phyloP scores from a whole-genome alignment of 2,888 invertebrate species.

The Polia nebulosa region DNA sequence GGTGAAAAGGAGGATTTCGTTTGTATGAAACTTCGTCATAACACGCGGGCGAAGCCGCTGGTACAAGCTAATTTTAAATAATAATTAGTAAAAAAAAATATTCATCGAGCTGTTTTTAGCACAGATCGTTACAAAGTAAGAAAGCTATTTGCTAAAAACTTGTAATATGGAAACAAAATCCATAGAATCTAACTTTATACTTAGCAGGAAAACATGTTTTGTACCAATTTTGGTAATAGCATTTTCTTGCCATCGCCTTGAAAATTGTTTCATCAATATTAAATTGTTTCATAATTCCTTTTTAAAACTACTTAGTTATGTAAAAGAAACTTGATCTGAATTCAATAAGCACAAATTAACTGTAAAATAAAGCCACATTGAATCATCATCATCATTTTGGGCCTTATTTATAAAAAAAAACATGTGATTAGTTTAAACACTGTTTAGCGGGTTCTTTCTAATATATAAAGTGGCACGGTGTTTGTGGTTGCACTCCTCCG shows the following conservation, averaged over 20 bases:
- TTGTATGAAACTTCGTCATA: too few relatives aligned
- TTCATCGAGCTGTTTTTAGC: conserved; percentile 7
- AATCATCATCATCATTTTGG: background rate
- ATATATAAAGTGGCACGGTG: too few relatives aligned
- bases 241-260: conserved; percentile 15
- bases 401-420: too few relatives aligned
- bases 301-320: background rate
- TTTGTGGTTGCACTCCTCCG: too few relatives aligned
- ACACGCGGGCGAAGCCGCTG: too few relatives aligned
- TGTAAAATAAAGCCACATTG: background rate
- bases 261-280: conserved; percentile 29
- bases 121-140: conserved; percentile 21
- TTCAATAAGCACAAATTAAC: background rate
- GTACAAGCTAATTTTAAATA: too few relatives aligned
- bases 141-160: conserved; percentile 36
- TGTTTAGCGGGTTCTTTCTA: too few relatives aligned
- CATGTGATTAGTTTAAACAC: too few relatives aligned
- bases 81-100: background rate
- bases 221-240: conserved; percentile 31
- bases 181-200: conserved; percentile 43
- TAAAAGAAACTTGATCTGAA: background rate
- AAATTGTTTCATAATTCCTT: background rate
- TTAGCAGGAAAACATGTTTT: conserved; percentile 45
- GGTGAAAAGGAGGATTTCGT: too few relatives aligned
- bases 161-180: conserved; percentile 34